These are phyloP conservation scores for Anastrepha obliqua DNA, from an alignment of 1,140 invertebrate genomes.

Conservation along the genomic window DNA sequence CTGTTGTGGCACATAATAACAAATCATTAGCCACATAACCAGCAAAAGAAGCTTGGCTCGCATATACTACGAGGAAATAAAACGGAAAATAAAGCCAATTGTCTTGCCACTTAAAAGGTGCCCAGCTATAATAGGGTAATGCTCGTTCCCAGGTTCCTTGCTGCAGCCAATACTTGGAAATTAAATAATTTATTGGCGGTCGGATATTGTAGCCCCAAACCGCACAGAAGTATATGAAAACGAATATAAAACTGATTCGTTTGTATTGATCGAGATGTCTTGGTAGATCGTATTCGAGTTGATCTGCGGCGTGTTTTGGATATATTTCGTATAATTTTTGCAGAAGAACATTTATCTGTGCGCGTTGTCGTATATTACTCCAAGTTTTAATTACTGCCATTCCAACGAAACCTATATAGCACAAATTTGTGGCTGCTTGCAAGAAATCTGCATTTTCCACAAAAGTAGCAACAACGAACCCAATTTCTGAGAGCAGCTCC, in stretches of 20 bases:
- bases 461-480: conserved; percentile 61
- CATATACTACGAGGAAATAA: conserved; percentile 64
- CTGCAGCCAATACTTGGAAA: conserved; percentile 64
- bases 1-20: conserved; percentile 65
- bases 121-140: conserved; percentile 67
- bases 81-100: conserved; percentile 65
- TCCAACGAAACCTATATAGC: conserved; percentile 65
- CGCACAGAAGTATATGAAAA: conserved; percentile 60
- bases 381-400: conserved; percentile 60
- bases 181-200: conserved; percentile 60
- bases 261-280: conserved; percentile 60
- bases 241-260: conserved; percentile 60
- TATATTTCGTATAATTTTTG: conserved; percentile 61
- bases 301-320: conserved; percentile 57
- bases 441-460: conserved; percentile 57
- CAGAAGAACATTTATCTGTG: conserved; percentile 61
- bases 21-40: conserved; percentile 67
- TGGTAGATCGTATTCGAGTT: conserved; percentile 58
- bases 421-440: conserved; percentile 63
- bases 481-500: conserved; percentile 56
- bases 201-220: conserved; percentile 68
- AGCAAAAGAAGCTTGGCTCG: conserved; percentile 61
- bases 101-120: conserved; percentile 67
- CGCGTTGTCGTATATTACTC: conserved; percentile 63
- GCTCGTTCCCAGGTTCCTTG: conserved; percentile 58